A percentile compares a stretch with the other conserved stretches of the same genome.
phyloP scores from a whole-genome alignment of 2,797 vertebrate species.

The Steatocranus sp. region DNA sequence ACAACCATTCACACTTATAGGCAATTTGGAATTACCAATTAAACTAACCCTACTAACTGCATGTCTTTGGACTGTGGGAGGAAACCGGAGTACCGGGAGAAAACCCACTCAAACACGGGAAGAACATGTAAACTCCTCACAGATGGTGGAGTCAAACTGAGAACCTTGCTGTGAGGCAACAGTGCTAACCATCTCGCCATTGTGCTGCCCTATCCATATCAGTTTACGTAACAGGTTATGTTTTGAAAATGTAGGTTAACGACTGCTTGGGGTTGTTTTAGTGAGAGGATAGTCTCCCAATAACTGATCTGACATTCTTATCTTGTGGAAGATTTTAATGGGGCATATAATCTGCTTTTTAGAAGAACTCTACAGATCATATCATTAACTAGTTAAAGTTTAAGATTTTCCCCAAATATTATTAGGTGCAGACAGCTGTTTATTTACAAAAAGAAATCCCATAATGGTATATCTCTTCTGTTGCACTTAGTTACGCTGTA shows the following conservation, averaged over 20 bases:
- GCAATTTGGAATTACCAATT: background rate
- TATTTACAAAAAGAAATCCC: background rate
- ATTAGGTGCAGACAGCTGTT: background rate
- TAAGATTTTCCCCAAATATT: background rate
- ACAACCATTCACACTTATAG: background rate
- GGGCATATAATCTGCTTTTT: background rate
- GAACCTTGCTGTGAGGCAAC: background rate
- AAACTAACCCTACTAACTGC: background rate
- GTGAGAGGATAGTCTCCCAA: background rate
- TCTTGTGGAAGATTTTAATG: background rate
- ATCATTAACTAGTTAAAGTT: background rate
- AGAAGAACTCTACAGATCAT: background rate
- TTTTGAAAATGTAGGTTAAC: background rate
- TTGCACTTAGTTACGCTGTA: background rate
- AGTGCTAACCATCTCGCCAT: background rate
- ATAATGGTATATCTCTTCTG: background rate
- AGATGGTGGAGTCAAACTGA: background rate
- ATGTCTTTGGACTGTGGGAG: background rate
- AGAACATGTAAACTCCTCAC: background rate
- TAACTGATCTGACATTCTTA: background rate
- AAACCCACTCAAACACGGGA: background rate
- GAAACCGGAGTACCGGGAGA: background rate
- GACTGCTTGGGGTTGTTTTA: background rate
- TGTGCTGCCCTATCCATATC: background rate
- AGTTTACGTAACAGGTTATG: background rate